These are phyloP conservation scores for Engraulis encrasicolus DNA, from an alignment of 2,113 vertebrate genomes.

Conservation along the genomic window DNA sequence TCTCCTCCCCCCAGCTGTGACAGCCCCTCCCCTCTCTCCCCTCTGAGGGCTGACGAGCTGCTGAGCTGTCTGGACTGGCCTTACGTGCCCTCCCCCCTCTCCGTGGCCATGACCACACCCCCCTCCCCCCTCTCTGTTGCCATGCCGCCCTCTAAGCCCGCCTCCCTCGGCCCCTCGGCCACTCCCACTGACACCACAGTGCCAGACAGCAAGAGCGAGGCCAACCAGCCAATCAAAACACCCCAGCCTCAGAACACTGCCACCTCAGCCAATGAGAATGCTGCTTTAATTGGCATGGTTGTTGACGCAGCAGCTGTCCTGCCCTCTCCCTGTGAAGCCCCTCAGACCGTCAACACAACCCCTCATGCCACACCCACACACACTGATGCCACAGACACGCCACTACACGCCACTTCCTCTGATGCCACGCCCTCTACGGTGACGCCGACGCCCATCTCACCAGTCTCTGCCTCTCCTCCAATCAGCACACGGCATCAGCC, in stretches of 20 bases:
- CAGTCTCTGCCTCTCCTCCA: not conserved
- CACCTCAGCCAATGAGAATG: not conserved
- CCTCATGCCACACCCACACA: not conserved
- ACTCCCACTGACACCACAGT: not conserved
- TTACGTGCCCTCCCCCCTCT: conserved; percentile 24
- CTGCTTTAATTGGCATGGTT: not conserved
- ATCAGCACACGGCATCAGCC: not conserved
- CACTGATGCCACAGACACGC: not conserved
- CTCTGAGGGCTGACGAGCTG: conserved; percentile 51
- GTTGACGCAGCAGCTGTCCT: not conserved
- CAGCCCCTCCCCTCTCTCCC: conserved; percentile 69
- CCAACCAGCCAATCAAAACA: not conserved
- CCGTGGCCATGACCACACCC: conserved; percentile 23
- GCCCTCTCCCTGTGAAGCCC: not conserved
- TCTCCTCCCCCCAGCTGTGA: conserved; percentile 77
- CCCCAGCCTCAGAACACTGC: not conserved
- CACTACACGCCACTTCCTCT: not conserved
- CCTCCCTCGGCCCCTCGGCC: not conserved
- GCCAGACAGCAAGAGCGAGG: no score
- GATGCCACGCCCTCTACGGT: not conserved
- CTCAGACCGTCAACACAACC: not conserved
- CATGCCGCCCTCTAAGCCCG: not conserved
- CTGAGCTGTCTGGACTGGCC: conserved; percentile 48
- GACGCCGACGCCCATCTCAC: not conserved
- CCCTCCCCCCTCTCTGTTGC: not conserved